These are phyloP conservation scores for Heptranchias perlo DNA, from an alignment of 2,113 vertebrate genomes.

Conservation along the genomic window DNA sequence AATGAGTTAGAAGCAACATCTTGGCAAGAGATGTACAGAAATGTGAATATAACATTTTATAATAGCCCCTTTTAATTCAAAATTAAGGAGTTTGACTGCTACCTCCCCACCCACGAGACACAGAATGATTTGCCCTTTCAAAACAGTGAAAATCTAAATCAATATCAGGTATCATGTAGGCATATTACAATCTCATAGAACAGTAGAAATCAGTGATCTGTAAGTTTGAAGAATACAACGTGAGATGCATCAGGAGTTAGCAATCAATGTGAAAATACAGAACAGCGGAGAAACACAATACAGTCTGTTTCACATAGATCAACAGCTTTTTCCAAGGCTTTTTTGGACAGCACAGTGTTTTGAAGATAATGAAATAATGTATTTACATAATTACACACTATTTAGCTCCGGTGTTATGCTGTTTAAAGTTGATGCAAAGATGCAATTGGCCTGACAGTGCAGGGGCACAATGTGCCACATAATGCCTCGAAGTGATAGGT, in stretches of 20 bases:
- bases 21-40: no score
- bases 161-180: background rate
- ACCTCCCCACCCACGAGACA: background rate
- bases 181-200: background rate
- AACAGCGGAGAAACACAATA: background rate
- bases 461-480: background rate
- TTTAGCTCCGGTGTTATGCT: background rate
- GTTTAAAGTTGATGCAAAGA: background rate
- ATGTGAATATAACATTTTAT: no score
- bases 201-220: background rate
- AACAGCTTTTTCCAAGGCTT: background rate
- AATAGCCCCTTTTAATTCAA: no score
- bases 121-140: background rate
- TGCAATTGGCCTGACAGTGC: background rate
- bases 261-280: background rate
- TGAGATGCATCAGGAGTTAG: background rate
- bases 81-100: no score
- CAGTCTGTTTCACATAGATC: background rate
- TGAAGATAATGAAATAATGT: background rate
- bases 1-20: no score
- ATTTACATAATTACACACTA: background rate
- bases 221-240: background rate
- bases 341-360: background rate
- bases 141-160: background rate
- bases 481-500: background rate